A percentile compares a stretch with the other conserved stretches of the same genome.
These are phyloP conservation scores for Trinectes maculatus DNA, from an alignment of 2,113 vertebrate genomes.

Conservation along the genomic window DNA sequence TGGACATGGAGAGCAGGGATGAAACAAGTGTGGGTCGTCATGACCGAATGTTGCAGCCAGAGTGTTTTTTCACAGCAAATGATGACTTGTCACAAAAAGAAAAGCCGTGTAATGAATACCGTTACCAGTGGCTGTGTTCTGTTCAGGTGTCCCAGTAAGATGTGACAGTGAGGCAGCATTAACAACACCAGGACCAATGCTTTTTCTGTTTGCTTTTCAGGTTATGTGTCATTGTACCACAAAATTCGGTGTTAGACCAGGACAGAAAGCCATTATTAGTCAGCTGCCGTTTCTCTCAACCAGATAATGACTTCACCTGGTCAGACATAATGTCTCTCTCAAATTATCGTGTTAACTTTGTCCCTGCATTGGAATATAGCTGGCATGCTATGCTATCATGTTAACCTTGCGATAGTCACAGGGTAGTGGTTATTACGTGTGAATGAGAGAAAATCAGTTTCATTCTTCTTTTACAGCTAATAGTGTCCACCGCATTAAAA, in stretches of 20 bases:
- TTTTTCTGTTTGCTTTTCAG: too few species aligned
- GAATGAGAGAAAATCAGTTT: too few species aligned
- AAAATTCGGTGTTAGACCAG: too few species aligned
- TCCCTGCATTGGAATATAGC: neutral
- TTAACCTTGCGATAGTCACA: neutral
- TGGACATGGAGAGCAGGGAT: neutral
- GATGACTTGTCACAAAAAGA: neutral
- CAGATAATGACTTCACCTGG: too few species aligned
- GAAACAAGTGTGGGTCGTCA: constrained; percentile 3
- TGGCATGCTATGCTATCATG: too few species aligned
- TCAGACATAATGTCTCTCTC: neutral
- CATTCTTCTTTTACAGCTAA: neutral
- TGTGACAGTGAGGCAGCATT: neutral
- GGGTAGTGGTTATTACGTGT: neutral
- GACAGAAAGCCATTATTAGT: too few species aligned
- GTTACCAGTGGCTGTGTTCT: neutral
- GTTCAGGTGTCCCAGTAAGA: neutral
- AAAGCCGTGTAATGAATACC: neutral
- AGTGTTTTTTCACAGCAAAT: neutral
- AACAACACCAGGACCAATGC: neutral
- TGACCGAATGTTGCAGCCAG: neutral
- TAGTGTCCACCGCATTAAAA: neutral
- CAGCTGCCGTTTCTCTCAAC: too few species aligned
- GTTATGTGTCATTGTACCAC: too few species aligned
- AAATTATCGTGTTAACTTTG: neutral